Evolutionary conservation across 35 echinoderm and acorn worm species (phyloP).

Genomic region (Apostichopus californicus): DNA sequence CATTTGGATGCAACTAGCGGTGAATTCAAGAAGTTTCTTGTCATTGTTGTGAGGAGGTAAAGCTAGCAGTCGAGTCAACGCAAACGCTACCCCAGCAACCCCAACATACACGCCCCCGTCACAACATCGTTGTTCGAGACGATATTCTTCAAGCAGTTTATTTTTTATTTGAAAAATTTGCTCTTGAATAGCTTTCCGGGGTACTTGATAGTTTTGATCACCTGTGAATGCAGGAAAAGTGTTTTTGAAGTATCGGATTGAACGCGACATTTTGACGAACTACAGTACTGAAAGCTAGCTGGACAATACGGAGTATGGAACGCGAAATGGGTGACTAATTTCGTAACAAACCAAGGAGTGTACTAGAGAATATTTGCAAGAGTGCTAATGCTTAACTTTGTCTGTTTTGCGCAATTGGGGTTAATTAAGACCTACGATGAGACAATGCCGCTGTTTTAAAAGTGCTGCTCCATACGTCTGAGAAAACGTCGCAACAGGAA

Average conservation of each 20-base stretch:
- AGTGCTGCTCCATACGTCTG: no score
- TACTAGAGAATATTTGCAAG: no score
- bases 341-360: no score
- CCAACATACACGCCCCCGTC: conserved; percentile 29
- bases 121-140: neutral
- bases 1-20: neutral
- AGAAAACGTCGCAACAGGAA: no score
- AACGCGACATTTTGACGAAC: neutral
- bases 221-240: conserved; percentile 1
- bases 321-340: no score
- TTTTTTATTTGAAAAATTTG: neutral
- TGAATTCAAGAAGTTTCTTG: conserved; percentile 12
- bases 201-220: neutral
- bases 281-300: no score
- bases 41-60: neutral
- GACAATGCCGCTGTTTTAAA: no score
- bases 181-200: neutral
- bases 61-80: conserved; percentile 1
- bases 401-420: no score
- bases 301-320: no score
- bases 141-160: neutral
- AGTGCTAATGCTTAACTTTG: no score
- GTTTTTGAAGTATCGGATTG: conserved; percentile 1
- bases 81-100: conserved; percentile 9
- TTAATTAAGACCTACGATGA: no score